Evolutionary conservation across 1,140 invertebrate genomes (phyloP).

Genomic region (Cotesia chilonis): DNA sequence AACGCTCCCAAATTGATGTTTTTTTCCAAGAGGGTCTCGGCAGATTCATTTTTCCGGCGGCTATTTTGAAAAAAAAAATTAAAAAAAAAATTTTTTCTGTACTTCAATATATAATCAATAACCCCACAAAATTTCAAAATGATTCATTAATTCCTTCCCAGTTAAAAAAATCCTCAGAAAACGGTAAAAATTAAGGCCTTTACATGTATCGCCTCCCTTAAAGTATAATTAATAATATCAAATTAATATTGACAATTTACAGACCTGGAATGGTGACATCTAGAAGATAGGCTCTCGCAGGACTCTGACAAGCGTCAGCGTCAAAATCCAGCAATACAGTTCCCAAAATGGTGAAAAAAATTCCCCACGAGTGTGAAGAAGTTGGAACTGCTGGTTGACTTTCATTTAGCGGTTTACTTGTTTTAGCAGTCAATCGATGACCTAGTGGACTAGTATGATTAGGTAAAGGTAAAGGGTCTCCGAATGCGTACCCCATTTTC

Average conservation of each 20-base stretch:
- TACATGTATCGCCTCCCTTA: not conserved
- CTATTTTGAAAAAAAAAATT: no score
- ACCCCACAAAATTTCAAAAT: no score
- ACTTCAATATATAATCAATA: no score
- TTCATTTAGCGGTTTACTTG: conserved; percentile 21
- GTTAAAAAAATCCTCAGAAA: no score
- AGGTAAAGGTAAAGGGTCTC: conserved; percentile 70
- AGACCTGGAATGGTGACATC: conserved; percentile 89
- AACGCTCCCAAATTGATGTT: no score
- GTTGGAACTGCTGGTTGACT: conserved; percentile 45
- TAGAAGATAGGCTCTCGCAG: conserved; percentile 89
- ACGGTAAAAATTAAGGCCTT: no score
- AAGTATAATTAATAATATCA: not conserved
- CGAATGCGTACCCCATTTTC: conserved; percentile 79
- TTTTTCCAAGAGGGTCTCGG: no score
- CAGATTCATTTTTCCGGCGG: no score
- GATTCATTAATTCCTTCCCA: no score
- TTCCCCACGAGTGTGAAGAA: conserved; percentile 81
- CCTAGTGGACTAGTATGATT: conserved; percentile 58
- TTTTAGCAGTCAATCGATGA: conserved; percentile 59
- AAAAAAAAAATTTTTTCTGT: no score
- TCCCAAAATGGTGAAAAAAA: conserved; percentile 92
- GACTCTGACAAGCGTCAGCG: conserved; percentile 95
- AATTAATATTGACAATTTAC: conserved; percentile 28
- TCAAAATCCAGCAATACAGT: conserved; percentile 95